Base-by-base conservation (phyloP, 1,140 invertebrate genomes). In the Trichogramma pretiosum region DNA sequence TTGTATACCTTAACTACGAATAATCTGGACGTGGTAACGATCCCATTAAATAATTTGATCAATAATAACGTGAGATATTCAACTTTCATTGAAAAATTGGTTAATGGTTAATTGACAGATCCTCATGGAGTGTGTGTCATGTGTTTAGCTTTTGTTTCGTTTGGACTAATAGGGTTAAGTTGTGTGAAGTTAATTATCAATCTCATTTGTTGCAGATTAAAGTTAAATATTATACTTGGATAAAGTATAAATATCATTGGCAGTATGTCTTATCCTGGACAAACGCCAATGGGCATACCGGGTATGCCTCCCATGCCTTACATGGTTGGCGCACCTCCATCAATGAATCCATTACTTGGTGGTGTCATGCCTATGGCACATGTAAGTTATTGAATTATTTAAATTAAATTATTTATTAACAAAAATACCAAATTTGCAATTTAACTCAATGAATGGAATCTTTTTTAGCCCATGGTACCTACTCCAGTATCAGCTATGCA, bases 291-390 rank as follows among this genome's bases (percentile, higher is more conserved):
- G 62, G 70, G 68, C 26, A 70, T 71, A 32, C 70, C 70, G 28
- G 68, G 70, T 11, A 72, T 72, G 65, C 68, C 70, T n/a, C 65
- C 67, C 5, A 70, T 70, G 69, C 64, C 68, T 47, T 72, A 72
- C 32, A 72, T 72, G 68, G 67, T 71, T 46, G 61, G 68, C 35
- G 68, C 64, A 28, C 70, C 70, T 36, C 70, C 70, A 28, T n/a
- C n/a, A n/a, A n/a, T n/a, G n/a, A n/a, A n/a, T n/a, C 67, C 70
- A 17, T 71, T 72, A 30, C 62, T 72, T 24, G 66, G 68, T 21
- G 64, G 70, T 43, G 68, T 72, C 18, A 72, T 72, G 70, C 68
- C 68, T 22, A 72, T 72, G 70, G 55, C 68, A 22, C 70, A 72
- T 56, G 70, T 72, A 61, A 60, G 70, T 66, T 50, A 28, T 28